Evolutionary conservation across 2,797 vertebrate species (phyloP).

Genomic region (Melanitta fusca): DNA sequence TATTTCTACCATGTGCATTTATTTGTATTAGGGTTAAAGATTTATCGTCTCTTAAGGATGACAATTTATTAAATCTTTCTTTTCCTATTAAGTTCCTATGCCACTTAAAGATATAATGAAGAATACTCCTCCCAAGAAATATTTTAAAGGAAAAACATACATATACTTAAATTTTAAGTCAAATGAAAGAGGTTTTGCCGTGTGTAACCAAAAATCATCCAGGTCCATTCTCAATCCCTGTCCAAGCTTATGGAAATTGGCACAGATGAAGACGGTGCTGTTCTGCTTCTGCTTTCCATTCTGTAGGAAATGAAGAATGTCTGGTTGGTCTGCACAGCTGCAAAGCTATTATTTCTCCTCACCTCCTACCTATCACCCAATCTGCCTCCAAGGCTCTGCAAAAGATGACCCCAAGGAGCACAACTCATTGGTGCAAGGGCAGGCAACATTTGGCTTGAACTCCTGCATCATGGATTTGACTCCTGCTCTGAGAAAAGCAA

Average conservation of each 20-base stretch:
- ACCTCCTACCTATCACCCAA: neutral
- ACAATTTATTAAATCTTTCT: neutral
- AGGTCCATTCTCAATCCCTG: neutral
- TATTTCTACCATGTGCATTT: neutral
- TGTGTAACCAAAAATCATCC: neutral
- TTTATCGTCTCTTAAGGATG: neutral
- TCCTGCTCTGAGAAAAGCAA: neutral
- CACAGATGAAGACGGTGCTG: neutral
- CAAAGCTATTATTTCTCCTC: conserved; percentile 7
- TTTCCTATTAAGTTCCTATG: neutral
- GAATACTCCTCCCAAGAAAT: neutral
- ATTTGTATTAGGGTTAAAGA: neutral
- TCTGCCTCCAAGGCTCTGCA: neutral
- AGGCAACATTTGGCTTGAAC: fast-evolving
- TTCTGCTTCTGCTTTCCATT: neutral
- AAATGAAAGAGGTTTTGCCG: neutral
- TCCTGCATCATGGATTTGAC: neutral
- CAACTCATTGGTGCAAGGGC: neutral
- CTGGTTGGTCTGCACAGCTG: conserved; percentile 20
- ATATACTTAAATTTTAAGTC: neutral
- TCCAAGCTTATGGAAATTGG: neutral
- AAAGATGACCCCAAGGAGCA: neutral
- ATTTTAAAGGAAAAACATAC: neutral
- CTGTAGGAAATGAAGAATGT: conserved; percentile 15
- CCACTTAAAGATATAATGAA: neutral